Base-by-base conservation (phyloP, 2,113 vertebrate genomes). In the Vulpes vulpes region DNA sequence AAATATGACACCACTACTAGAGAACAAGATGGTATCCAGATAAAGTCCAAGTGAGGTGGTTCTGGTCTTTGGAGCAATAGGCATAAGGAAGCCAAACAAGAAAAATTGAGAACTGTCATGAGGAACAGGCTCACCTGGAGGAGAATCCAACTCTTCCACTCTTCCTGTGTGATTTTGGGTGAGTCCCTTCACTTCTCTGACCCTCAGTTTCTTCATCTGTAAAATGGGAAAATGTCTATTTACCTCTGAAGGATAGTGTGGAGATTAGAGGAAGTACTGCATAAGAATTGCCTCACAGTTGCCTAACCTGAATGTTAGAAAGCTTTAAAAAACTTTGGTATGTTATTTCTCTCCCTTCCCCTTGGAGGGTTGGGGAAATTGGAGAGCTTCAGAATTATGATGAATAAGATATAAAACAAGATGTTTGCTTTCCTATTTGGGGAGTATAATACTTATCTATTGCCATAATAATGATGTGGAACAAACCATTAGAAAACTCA, bases 11-110 rank as follows among this genome's bases (percentile, higher is more conserved):
- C 12, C 49, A 49, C 0, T 80, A 57, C 0, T 80, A 53, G 69
- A 96, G 89, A 89, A 74, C 35, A 78, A 86, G 89, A 85, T 38
- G 57, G 35, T 49, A 87, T 60, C 69, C 57, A 69, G 83, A 81
- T 69, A 38, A n/a, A 23, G 73, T 53, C 32, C 51, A 78, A 43
- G 0, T n/a, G 0, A 17, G 64, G 43, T n/a, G 6, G 16, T 8
- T 59, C 32, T 80, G 20, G 38, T 30, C 43, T 65, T 82, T n/a
- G 69, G 30, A 83, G n/a, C 27, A 57, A 38, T 9, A 7, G 83
- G 82, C 14, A 0, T 15, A 19, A 83, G 27, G 57, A 62, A 19
- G 32, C 27, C 65, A 64, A 76, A 82, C 2, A 2, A 16, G 32
- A 16, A 86, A 86, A 83, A 82, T 1, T 49, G 81, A 94, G 20